phyloP scores from a whole-genome alignment of 1,140 invertebrate genomes.

The Drosophila hydei region DNA sequence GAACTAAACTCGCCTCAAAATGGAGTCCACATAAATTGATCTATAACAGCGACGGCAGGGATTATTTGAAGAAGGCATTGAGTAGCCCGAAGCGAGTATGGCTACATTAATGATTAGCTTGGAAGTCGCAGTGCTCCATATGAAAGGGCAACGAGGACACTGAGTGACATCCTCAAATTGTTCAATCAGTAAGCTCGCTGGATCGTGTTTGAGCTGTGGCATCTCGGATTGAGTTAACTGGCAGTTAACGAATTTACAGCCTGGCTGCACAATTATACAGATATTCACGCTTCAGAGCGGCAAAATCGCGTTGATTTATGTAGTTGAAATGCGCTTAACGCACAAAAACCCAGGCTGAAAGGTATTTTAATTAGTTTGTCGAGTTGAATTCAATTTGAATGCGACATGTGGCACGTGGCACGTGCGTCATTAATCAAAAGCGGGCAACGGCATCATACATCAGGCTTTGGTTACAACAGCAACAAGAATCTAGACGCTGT shows the following conservation, averaged over 20 bases:
- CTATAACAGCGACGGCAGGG: too few relatives aligned
- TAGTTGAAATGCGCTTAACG: conserved; percentile 31
- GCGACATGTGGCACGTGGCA: conserved; percentile 5
- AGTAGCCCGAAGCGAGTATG: too few relatives aligned
- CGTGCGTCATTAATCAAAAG: conserved; percentile 69
- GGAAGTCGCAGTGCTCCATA: too few relatives aligned
- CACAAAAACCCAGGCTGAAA: conserved; percentile 20
- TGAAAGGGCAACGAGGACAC: too few relatives aligned
- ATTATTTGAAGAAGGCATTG: too few relatives aligned
- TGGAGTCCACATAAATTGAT: too few relatives aligned
- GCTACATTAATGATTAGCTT: too few relatives aligned
- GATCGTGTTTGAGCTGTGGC: not conserved
- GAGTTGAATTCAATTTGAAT: conserved; percentile 26
- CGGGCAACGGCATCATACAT: conserved; percentile 19
- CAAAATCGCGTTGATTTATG: conserved; percentile 34
- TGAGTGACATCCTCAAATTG: not conserved
- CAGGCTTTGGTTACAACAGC: conserved; percentile 28
- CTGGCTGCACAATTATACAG: conserved; percentile 23
- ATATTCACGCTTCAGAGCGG: conserved; percentile 19
- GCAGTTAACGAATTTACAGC: conserved; percentile 31
- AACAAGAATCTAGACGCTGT: conserved; percentile 33
- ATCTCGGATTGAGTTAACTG: conserved; percentile 10
- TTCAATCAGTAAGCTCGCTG: not conserved
- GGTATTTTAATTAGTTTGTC: conserved; percentile 36
- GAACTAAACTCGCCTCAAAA: too few relatives aligned